Conservation (phyloP, 2,888 invertebrate species). For the Cerastoderma edule region DNA sequence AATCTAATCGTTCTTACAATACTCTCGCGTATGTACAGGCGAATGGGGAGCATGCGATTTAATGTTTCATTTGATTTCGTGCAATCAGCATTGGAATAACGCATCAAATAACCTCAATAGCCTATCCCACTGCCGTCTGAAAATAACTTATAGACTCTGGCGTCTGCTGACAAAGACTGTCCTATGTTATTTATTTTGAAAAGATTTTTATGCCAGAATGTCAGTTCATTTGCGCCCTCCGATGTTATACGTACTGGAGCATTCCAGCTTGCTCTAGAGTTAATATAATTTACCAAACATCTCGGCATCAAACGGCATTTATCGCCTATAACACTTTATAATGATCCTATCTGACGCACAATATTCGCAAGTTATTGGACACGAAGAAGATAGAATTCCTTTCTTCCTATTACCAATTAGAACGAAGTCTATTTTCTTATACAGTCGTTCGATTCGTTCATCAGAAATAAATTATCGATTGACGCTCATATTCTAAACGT, state of each 20-base stretch:
- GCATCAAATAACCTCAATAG: conserved; percentile 11
- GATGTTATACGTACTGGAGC: conserved; percentile 1
- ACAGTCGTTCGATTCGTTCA: neutral
- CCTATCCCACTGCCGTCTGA: conserved; percentile 14
- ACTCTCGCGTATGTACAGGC: neutral
- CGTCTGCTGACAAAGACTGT: neutral
- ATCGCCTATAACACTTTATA: conserved; percentile 17
- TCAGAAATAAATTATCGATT: conserved; percentile 7
- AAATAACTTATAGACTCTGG: neutral
- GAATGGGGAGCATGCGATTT: neutral
- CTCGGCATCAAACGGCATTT: conserved; percentile 15
- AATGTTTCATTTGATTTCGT: neutral
- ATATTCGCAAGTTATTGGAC: neutral
- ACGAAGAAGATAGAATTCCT: neutral
- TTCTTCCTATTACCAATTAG: neutral
- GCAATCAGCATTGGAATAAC: neutral
- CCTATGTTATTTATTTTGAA: neutral
- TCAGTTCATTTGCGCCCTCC: neutral
- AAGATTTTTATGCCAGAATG: conserved; percentile 8
- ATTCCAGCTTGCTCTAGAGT: conserved; percentile 1
- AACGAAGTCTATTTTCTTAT: neutral
- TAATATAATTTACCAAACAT: conserved; percentile 15
- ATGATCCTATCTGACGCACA: conserved; percentile 9
- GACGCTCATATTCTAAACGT: neutral
- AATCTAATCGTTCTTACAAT: neutral